phyloP scores from a whole-genome alignment of 2,113 vertebrate genomes.

The Ictalurus punctatus region DNA sequence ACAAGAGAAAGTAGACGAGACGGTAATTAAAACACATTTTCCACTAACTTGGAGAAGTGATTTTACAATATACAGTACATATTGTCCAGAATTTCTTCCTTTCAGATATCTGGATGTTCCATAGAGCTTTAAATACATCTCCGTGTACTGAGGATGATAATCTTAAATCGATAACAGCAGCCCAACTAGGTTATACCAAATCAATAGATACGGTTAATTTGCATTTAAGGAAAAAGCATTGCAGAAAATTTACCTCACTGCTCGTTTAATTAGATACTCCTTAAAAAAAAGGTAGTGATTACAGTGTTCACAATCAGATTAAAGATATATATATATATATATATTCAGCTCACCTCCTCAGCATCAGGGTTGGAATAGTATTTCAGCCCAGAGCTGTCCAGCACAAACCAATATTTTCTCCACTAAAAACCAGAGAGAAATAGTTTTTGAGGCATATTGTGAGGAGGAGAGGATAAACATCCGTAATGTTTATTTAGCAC shows the following conservation, averaged over 20 bases:
- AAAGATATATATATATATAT: background rate
- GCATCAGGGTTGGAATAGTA: constrained; percentile 91
- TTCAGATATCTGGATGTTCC: background rate
- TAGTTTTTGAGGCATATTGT: background rate
- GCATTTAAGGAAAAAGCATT: background rate
- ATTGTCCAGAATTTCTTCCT: background rate
- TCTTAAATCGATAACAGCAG: background rate
- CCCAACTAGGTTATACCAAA: background rate
- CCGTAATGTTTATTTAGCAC: background rate
- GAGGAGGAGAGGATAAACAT: background rate
- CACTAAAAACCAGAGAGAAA: constrained; percentile 73
- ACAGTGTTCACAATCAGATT: background rate
- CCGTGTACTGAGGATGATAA: background rate
- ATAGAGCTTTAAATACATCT: background rate
- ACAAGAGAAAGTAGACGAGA: background rate
- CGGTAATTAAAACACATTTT: background rate
- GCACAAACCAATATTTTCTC: constrained; percentile 96
- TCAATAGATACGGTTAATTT: background rate
- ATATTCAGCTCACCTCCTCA: constrained; percentile 81
- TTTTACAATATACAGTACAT: background rate
- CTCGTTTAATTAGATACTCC: background rate
- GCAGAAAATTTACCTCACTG: background rate
- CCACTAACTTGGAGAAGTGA: background rate
- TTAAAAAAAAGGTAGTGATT: background rate
- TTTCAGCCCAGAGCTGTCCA: constrained; percentile 81